These are phyloP conservation scores for Melierax canorus DNA, from an alignment of 2,113 vertebrate genomes.

Conservation along the genomic window DNA sequence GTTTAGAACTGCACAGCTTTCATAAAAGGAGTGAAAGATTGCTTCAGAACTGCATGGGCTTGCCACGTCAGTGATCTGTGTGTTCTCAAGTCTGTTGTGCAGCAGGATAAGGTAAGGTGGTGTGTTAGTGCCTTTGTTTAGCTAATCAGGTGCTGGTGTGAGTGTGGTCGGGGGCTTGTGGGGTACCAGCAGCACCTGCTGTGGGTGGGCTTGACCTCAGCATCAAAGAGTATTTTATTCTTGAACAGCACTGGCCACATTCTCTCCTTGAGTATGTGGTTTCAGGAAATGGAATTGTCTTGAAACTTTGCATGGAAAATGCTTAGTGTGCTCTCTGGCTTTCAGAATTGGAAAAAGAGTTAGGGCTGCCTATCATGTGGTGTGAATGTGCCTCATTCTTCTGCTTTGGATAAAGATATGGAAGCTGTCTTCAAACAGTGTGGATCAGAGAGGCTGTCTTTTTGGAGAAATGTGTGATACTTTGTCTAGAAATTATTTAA, in stretches of 20 bases:
- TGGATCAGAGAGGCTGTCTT: background rate
- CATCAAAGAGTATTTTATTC: background rate
- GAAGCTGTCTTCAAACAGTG: background rate
- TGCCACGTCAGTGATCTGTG: background rate
- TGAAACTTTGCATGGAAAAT: slow-evolving; percentile 21
- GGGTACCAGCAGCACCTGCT: background rate
- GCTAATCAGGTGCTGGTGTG: background rate
- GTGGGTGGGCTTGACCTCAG: background rate
- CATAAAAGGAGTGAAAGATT: background rate
- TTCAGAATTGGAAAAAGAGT: background rate
- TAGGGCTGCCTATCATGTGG: background rate
- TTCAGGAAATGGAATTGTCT: slow-evolving; percentile 17
- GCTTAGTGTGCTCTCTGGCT: slow-evolving; percentile 7
- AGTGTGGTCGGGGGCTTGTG: background rate
- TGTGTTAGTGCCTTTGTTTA: background rate
- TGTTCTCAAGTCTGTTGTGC: background rate
- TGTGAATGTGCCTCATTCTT: background rate
- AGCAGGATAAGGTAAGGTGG: background rate
- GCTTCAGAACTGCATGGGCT: background rate
- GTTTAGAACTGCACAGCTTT: background rate
- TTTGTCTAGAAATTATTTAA: background rate
- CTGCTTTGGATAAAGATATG: background rate
- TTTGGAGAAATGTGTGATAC: background rate
- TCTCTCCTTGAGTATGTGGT: background rate
- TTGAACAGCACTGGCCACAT: background rate